Percentiles rank a stretch among this genome's conserved stretches.
These are phyloP conservation scores for Blastobasis lacticolella DNA, from an alignment of 2,888 invertebrate species.

Conservation along the genomic window DNA sequence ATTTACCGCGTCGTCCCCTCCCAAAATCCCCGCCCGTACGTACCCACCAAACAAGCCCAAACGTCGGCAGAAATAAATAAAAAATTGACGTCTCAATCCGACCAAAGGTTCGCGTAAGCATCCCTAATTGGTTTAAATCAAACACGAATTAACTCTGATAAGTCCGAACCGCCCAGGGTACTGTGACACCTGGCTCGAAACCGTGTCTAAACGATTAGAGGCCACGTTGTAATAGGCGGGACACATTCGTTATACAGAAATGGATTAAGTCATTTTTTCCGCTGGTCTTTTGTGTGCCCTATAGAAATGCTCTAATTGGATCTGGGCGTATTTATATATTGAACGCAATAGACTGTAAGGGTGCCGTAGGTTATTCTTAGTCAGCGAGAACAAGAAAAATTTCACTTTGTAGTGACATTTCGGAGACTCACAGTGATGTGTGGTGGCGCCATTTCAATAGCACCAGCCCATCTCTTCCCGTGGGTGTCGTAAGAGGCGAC, in stretches of 20 bases:
- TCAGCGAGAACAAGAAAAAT: no score
- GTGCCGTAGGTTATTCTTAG: no score
- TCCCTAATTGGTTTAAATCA: slow-evolving; percentile 70
- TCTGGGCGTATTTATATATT: no score
- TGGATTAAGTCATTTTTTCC: slow-evolving; percentile 20
- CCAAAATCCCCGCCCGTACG: slow-evolving; percentile 23
- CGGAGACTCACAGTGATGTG: no score
- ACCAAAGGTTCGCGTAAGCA: slow-evolving; percentile 60
- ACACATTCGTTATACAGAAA: slow-evolving; percentile 31
- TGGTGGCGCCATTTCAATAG: no score
- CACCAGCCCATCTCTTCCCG: no score
- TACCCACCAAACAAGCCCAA: slow-evolving; percentile 19
- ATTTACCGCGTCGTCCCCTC: no score
- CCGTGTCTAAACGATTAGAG: slow-evolving; percentile 5
- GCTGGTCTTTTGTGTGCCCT: slow-evolving; percentile 24
- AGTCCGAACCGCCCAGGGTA: slow-evolving; percentile 34
- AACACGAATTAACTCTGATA: slow-evolving; percentile 55
- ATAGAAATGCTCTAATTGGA: background rate
- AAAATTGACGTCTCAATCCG: slow-evolving; percentile 39
- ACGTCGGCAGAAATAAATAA: slow-evolving; percentile 16
- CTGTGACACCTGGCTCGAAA: slow-evolving; percentile 15
- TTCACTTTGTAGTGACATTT: no score
- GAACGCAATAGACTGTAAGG: no score
- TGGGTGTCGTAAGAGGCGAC: no score
- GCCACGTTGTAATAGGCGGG: slow-evolving; percentile 23